Conservation (phyloP, 2,888 invertebrate genomes). For the Drosophila cracens region DNA sequence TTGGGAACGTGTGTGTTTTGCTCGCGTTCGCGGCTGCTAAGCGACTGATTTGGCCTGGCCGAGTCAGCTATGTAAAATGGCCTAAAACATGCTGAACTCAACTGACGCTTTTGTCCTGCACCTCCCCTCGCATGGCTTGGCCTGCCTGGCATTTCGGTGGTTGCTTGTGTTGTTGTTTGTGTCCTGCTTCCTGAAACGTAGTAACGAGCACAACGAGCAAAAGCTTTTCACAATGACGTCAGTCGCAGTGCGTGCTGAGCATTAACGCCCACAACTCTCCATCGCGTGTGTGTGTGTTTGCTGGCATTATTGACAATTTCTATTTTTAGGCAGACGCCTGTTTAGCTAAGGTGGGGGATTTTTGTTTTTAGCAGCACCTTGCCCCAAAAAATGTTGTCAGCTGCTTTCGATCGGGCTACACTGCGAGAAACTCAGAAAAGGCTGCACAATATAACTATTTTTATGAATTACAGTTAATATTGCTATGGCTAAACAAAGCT, state of each 20-base stretch:
- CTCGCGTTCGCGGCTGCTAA: slow-evolving; percentile 78
- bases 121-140: neutral
- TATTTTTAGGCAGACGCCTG: slow-evolving; percentile 65
- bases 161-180: slow-evolving; percentile 55
- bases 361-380: slow-evolving; percentile 66
- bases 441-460: neutral
- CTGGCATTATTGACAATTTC: slow-evolving; percentile 71
- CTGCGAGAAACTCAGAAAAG: slow-evolving; percentile 42
- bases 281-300: slow-evolving; percentile 37
- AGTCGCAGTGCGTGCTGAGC: slow-evolving; percentile 59
- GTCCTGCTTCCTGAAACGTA: slow-evolving; percentile 71
- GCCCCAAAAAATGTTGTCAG: slow-evolving; percentile 41
- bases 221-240: slow-evolving; percentile 82
- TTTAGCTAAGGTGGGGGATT: slow-evolving; percentile 56
- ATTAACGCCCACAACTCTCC: slow-evolving; percentile 56
- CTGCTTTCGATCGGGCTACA: slow-evolving; percentile 31
- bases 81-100: slow-evolving; percentile 46
- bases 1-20: slow-evolving; percentile 51
- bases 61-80: slow-evolving; percentile 61
- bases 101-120: slow-evolving; percentile 18
- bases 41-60: slow-evolving; percentile 72
- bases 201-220: slow-evolving; percentile 59
- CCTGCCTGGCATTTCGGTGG: slow-evolving; percentile 28
- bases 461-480: neutral
- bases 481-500: neutral